Conservation (phyloP, 53 echinoderm and acorn worm species). For the Antedon mediterranea region DNA sequence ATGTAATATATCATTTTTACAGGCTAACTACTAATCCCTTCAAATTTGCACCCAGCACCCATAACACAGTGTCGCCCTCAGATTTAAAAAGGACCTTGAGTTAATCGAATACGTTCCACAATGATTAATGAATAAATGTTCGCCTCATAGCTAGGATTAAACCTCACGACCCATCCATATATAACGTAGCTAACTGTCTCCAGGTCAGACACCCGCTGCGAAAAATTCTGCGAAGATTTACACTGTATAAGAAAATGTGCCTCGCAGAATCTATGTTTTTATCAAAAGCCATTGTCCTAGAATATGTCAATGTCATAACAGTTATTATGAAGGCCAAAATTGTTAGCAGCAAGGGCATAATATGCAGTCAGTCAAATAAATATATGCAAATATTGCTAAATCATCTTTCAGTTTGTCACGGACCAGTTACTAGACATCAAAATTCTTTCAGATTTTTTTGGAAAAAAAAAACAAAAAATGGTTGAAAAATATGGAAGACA, state of each 20-base stretch:
- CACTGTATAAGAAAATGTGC: no score
- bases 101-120: not conserved
- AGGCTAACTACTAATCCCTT: not conserved
- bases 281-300: not conserved
- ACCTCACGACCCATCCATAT: not conserved
- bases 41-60: no score
- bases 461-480: not conserved
- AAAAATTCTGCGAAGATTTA: no score
- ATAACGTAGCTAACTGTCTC: not conserved
- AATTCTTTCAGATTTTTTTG: no score
- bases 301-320: not conserved
- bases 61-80: not conserved
- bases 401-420: not conserved
- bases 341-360: not conserved
- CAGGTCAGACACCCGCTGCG: not conserved
- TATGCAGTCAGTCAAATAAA: not conserved
- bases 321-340: not conserved
- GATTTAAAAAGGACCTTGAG: not conserved
- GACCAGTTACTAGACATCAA: not conserved
- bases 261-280: no score
- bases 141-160: not conserved
- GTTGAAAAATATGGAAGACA: not conserved
- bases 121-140: not conserved
- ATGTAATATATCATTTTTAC: no score
- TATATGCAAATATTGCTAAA: not conserved